These are phyloP conservation scores for Tricholaema leucomelas DNA, from an alignment of 2,113 vertebrate genomes.

Conservation along the genomic window DNA sequence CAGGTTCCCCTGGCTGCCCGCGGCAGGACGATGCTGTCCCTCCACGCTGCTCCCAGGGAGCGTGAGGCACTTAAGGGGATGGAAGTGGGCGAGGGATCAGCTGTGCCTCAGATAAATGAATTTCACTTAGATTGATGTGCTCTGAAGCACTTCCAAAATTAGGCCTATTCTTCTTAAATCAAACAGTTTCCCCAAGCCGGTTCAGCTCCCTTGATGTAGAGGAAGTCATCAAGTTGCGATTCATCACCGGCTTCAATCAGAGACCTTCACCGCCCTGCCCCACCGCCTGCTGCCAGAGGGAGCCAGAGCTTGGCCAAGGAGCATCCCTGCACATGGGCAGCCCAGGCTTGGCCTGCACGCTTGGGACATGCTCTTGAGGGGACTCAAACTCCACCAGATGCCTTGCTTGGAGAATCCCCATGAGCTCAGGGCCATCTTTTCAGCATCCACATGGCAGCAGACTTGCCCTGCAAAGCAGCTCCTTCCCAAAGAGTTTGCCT, in stretches of 20 bases:
- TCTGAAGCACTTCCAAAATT: conserved; percentile 70
- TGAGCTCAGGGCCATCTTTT: neutral
- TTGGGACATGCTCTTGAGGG: fast-evolving
- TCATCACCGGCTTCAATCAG: conserved; percentile 43
- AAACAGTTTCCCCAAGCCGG: conserved; percentile 68
- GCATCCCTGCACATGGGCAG: fast-evolving
- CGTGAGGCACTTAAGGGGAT: conserved; percentile 57
- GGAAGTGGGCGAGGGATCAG: conserved; percentile 63
- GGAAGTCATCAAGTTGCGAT: conserved; percentile 66
- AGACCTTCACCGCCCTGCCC: conserved; percentile 14
- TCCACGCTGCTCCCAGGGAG: conserved; percentile 19
- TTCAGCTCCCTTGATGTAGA: conserved; percentile 60
- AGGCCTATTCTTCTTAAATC: conserved; percentile 67
- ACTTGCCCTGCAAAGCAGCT: fast-evolving
- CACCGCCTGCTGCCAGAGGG: neutral
- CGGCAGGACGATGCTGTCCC: neutral
- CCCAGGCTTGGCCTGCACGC: fast-evolving
- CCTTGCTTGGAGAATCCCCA: neutral
- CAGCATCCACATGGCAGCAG: fast-evolving
- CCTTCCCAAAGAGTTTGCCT: neutral
- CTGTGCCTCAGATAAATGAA: conserved; percentile 68
- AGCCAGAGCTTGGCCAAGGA: neutral
- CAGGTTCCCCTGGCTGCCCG: neutral
- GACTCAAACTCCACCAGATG: neutral
- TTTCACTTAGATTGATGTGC: conserved; percentile 69